Base-by-base conservation (phyloP, 2,888 invertebrate species). In the Melinaea menophilus region DNA sequence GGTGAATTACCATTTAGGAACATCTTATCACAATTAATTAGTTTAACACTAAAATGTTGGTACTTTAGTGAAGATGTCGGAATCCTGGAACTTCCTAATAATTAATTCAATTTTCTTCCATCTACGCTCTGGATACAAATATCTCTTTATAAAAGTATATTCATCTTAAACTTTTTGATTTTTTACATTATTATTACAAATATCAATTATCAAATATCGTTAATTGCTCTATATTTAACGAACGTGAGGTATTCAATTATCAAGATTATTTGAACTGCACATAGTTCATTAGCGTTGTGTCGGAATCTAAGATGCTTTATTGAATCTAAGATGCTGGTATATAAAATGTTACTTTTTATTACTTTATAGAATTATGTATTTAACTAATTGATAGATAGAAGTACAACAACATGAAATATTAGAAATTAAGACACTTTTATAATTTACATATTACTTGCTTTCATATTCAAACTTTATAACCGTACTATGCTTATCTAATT, bases 51-150 rank as follows among this genome's bases (percentile, higher is more conserved):
- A 57, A 61, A 48, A 46, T 33, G 58, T 48, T 47, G 61, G 31
- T 64, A 62, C 64, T 62, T 60, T 54, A 51, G 57, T 62, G 45
- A 62, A 58, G 58, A 60, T 58, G 51, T 64, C 58, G 62, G 56
- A 58, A 61, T 62, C 57, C 55, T 59, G 46, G 61, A 33, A 56
- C 56, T 22, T 22, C 22, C 22, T 22, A 22, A 46, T 60, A 60
- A 22, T 22, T 22, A 22, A 67, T 67, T 67, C 57, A 67, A 62
- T 67, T 67, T 64, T 51, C 59, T 61, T 51, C 59, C 62, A 60
- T 62, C 59, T 58, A 55, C 22, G 22, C 41, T 59, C 57, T 11
- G 57, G 55, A 59, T 63, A 59, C 3, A 41, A 3, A 5, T 41
- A 41, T 5, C 41, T 41, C 9, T 31, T 2, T 51, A 22, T 51